phyloP scores from a whole-genome alignment of 2,113 vertebrate genomes.

The Oryzias celebensis region DNA sequence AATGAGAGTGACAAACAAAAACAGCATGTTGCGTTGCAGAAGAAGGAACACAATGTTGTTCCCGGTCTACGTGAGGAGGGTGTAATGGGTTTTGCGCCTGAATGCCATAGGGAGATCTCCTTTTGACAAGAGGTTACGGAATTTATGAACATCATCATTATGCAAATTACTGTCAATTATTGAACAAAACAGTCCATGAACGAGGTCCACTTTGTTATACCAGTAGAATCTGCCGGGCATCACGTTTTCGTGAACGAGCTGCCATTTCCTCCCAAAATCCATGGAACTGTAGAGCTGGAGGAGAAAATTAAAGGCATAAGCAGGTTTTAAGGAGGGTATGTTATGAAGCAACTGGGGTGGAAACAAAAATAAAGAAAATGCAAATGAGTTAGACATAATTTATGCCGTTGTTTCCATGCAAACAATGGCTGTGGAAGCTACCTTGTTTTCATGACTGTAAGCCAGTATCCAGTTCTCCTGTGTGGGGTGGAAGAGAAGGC shows the following conservation, averaged over 20 bases:
- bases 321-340: conserved; percentile 8
- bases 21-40: conserved; percentile 59
- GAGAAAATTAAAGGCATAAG: conserved; percentile 26
- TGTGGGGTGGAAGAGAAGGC: conserved; percentile 91
- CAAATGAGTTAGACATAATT: background rate
- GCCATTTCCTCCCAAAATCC: conserved; percentile 95
- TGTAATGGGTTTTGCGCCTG: conserved; percentile 38
- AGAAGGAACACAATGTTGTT: conserved; percentile 35
- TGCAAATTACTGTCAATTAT: conserved; percentile 54
- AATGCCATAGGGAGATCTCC: conserved; percentile 19
- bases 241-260: conserved; percentile 89
- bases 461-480: conserved; percentile 96
- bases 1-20: conserved; percentile 67
- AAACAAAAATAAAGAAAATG: conserved; percentile 4
- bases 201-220: conserved; percentile 72
- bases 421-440: conserved; percentile 53
- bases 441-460: conserved; percentile 94
- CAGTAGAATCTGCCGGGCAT: conserved; percentile 97
- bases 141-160: conserved; percentile 42
- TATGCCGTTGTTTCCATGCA: conserved; percentile 1
- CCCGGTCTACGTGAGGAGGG: conserved; percentile 40
- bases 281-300: conserved; percentile 91
- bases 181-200: conserved; percentile 18
- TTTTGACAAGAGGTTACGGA: conserved; percentile 47
- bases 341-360: conserved; percentile 5